These are phyloP conservation scores for Phoxinus dragarum DNA, from an alignment of 2,797 vertebrate genomes.

Conservation along the genomic window DNA sequence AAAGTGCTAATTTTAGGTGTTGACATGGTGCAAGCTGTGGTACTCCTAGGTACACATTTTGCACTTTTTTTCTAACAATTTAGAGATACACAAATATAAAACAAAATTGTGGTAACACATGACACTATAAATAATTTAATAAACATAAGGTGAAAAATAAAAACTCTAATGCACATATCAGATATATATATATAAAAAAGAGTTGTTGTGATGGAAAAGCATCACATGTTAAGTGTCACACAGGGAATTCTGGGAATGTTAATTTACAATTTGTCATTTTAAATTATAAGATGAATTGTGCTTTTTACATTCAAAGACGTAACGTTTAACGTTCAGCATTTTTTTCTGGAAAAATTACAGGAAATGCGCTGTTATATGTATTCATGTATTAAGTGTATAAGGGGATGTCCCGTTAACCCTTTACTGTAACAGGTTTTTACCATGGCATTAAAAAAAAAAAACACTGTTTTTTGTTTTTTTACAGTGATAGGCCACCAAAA, in stretches of 20 bases:
- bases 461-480: background rate
- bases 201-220: background rate
- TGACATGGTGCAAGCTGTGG: background rate
- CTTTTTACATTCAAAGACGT: no score
- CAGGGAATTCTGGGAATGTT: background rate
- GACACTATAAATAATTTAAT: background rate
- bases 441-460: background rate
- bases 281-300: background rate
- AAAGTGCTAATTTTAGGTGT: background rate
- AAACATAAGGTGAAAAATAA: background rate
- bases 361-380: no score
- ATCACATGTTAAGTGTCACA: no score
- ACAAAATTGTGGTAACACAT: background rate
- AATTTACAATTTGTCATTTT: background rate
- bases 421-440: background rate
- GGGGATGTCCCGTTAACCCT: background rate
- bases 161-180: background rate
- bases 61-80: no score
- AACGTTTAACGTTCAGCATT: background rate
- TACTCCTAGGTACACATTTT: background rate
- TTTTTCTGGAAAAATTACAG: no score
- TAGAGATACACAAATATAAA: background rate
- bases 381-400: background rate
- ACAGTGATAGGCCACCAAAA: background rate
- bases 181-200: background rate